Evolutionary conservation across 2,113 vertebrate species (phyloP).

Genomic region (Heteronetta atricapilla): DNA sequence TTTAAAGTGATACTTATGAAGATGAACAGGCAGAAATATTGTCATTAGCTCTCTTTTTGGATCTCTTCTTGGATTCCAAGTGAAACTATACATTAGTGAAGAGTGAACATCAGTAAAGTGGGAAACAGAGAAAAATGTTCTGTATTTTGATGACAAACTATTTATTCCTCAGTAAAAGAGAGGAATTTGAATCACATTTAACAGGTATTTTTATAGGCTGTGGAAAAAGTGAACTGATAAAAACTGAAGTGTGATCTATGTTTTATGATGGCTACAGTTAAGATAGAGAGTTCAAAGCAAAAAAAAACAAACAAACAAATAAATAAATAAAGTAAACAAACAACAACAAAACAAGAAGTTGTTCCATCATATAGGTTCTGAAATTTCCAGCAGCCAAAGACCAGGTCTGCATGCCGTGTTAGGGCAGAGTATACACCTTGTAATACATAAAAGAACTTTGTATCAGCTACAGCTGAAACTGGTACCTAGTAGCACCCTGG

Average conservation of each 20-base stretch:
- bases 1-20: not conserved
- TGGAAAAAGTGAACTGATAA: not conserved
- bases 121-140: not conserved
- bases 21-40: not conserved
- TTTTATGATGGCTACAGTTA: not conserved
- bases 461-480: not conserved
- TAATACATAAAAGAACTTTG: not conserved
- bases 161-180: not conserved
- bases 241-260: not conserved
- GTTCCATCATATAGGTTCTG: not conserved
- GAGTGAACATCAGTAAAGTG: not conserved
- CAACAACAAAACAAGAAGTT: not conserved
- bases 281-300: not conserved
- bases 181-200: not conserved
- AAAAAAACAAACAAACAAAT: too few species aligned
- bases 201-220: not conserved
- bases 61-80: not conserved
- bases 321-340: too few species aligned
- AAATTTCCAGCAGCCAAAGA: not conserved
- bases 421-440: not conserved
- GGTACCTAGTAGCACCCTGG: fast-evolving
- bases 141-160: not conserved
- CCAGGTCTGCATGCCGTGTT: not conserved
- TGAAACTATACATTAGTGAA: not conserved
- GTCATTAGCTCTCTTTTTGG: not conserved